Evolutionary conservation across 2,797 vertebrate species (phyloP).

Genomic region (Enteromius viviparus): DNA sequence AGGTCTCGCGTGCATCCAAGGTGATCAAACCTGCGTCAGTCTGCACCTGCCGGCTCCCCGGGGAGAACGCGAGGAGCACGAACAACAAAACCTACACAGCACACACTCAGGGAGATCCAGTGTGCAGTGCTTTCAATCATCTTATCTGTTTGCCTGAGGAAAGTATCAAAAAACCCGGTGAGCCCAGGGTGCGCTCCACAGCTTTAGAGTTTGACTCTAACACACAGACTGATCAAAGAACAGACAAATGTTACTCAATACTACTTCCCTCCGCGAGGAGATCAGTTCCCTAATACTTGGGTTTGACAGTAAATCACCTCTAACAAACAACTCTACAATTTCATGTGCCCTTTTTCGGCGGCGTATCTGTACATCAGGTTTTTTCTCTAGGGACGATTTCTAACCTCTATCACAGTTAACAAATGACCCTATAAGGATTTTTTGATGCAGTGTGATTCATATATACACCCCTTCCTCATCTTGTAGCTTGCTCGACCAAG

Average conservation of each 20-base stretch:
- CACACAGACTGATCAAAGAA: conserved; percentile 55
- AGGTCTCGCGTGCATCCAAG: conserved; percentile 74
- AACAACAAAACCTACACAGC: conserved; percentile 71
- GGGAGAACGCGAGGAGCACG: conserved; percentile 67
- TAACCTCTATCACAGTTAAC: conserved; percentile 32
- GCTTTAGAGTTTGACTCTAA: conserved; percentile 50
- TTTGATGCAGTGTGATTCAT: conserved; percentile 32
- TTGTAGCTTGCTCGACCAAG: background rate
- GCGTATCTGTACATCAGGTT: conserved; percentile 47
- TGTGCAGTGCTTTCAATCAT: conserved; percentile 72
- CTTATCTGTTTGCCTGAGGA: conserved; percentile 56
- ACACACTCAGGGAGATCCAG: conserved; percentile 68
- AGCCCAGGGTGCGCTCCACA: conserved; percentile 30
- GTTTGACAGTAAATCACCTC: conserved; percentile 56
- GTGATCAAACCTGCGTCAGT: conserved; percentile 80
- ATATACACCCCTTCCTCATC: background rate
- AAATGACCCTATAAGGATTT: conserved; percentile 20
- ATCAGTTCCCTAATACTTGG: conserved; percentile 39
- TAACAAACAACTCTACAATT: conserved; percentile 53
- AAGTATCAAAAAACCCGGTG: conserved; percentile 46
- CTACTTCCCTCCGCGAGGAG: conserved; percentile 37
- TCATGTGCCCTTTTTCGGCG: conserved; percentile 39
- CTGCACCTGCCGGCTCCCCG: conserved; percentile 75
- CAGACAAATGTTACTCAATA: conserved; percentile 59
- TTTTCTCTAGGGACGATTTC: conserved; percentile 24